Percentiles rank a stretch among this genome's conserved stretches.
Conservation (phyloP, 2,888 invertebrate genomes). For the Argyresthia goedartella region DNA sequence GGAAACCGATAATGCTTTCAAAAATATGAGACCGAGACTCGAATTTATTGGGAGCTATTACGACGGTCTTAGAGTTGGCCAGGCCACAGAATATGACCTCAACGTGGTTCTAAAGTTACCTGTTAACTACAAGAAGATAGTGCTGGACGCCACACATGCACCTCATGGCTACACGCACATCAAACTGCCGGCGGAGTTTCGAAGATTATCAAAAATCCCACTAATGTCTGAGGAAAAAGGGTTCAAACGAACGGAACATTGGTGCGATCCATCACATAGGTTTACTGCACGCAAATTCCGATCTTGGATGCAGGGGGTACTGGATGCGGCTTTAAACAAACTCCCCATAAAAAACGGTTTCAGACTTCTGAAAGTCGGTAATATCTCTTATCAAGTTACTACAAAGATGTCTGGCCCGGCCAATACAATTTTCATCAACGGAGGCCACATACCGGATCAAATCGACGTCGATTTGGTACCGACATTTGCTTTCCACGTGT, state of each 20-base stretch:
- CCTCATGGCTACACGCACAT: conserved; percentile 29
- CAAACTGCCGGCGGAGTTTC: conserved; percentile 40
- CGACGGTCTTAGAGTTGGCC: conserved; percentile 39
- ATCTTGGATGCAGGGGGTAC: conserved; percentile 42
- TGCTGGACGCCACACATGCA: conserved; percentile 21
- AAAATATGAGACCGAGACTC: conserved; percentile 34
- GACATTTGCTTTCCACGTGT: conserved; percentile 31
- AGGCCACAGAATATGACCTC: conserved; percentile 42
- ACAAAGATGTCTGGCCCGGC: conserved; percentile 40
- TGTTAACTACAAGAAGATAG: conserved; percentile 32
- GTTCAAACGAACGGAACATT: conserved; percentile 30
- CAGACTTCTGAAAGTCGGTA: conserved; percentile 23
- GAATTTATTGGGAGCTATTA: conserved; percentile 44
- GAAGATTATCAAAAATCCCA: conserved; percentile 26
- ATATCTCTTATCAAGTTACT: conserved; percentile 22
- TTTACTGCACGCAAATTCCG: conserved; percentile 28
- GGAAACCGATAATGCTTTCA: conserved; percentile 26
- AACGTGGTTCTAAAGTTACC: conserved; percentile 35
- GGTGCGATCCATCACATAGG: conserved; percentile 31
- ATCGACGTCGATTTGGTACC: conserved; percentile 47
- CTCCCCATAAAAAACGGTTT: conserved; percentile 26
- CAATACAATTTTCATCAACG: conserved; percentile 31
- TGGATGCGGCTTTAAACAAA: conserved; percentile 29
- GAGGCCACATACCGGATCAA: conserved; percentile 19
- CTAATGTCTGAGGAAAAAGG: conserved; percentile 27